Evolutionary conservation across 2,797 vertebrate genomes (phyloP), one percentile per base, ranked within the genome.

Genomic region (Acestrorhynchus altus): DNA sequence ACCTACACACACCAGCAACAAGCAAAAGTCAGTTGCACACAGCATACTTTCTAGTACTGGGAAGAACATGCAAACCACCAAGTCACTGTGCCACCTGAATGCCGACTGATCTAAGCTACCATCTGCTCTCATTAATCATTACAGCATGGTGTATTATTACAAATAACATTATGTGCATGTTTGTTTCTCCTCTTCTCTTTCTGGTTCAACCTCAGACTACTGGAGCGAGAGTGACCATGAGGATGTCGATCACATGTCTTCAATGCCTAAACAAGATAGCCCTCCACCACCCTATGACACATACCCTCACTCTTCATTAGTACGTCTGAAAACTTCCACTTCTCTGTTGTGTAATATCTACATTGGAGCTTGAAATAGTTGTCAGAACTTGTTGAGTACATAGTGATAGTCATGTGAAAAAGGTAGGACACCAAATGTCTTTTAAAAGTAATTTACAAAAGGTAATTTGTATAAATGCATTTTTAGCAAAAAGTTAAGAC

Each of bases 201-300:
- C 39, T 69, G 61, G 0, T 83, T 77, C 9, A 40, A 66, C 76
- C 68, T 77, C 81, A 99, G 98, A 99, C 94, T 99, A 99, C 89
- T 99, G 98, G 98, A 99, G 97, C 84, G 98, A 99, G 90, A 99
- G 97, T 76, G 98, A 99, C 87, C 98, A 98, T 71, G 98, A 99
- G 85, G 98, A 99, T 80, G 90, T 92, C 39, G 97, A 99, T 76
- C 81, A 81, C 83, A 94, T 96, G 84, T 93, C 97, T 22, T 94
- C 96, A 0, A 96, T 95, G 76, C 93, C 95, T 44, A 99, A 98
- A 90, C 96, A 98, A 87, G 96, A 98, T 92, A 99, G 98, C 78
- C 98, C 98, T 0, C 98, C 98, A 0, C 98, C 98, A 15, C 98
- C 98, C 0, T 99, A 99, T 0, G 98, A 98, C 89, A 99, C 97